A percentile compares a stretch with the other conserved stretches of the same genome.
These are phyloP conservation scores for Carabus problematicus DNA, from an alignment of 2,888 invertebrate genomes.

Conservation along the genomic window DNA sequence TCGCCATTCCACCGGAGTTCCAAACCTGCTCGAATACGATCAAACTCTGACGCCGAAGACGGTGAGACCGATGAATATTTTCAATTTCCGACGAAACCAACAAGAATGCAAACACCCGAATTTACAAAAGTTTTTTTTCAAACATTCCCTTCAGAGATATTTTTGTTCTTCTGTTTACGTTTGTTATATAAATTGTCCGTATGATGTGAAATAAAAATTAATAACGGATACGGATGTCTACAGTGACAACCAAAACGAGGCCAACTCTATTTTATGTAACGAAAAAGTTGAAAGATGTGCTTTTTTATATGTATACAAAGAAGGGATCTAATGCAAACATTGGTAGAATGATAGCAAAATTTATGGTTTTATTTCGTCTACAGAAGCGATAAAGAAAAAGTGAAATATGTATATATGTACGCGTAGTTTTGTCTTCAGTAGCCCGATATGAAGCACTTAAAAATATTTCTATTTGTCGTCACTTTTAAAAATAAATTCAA, in stretches of 20 bases:
- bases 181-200: slow-evolving; percentile 18
- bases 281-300: too few relatives aligned
- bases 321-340: too few relatives aligned
- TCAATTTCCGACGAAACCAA: slow-evolving; percentile 47
- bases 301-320: too few relatives aligned
- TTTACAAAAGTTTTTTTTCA: slow-evolving; percentile 43
- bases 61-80: slow-evolving; percentile 47
- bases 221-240: slow-evolving; percentile 16
- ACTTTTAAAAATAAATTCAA: too few relatives aligned
- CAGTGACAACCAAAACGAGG: background rate
- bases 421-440: too few relatives aligned
- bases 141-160: slow-evolving; percentile 11
- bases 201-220: slow-evolving; percentile 14
- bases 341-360: too few relatives aligned
- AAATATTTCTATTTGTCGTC: too few relatives aligned
- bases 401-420: too few relatives aligned
- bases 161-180: slow-evolving; percentile 19
- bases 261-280: too few relatives aligned
- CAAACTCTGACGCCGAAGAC: slow-evolving; percentile 43
- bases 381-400: too few relatives aligned
- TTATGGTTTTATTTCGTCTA: too few relatives aligned
- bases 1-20: background rate
- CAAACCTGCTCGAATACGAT: slow-evolving; percentile 10
- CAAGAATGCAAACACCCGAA: slow-evolving; percentile 46
- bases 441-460: too few relatives aligned